Base-by-base conservation (phyloP, 2,888 invertebrate genomes). In the Halictus ligatus region DNA sequence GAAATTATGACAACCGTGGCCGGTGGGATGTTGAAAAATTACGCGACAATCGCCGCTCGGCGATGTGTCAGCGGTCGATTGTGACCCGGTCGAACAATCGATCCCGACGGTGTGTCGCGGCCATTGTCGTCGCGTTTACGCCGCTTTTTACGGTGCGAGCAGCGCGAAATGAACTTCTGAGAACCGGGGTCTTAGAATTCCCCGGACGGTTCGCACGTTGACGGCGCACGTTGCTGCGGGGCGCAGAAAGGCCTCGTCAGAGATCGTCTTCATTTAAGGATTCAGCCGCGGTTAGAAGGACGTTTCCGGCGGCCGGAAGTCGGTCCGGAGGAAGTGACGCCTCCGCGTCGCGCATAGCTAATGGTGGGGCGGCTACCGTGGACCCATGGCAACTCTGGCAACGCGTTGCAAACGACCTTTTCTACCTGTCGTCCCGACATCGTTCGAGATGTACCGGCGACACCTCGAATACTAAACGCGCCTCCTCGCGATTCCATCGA, bases 241-340 rank as follows among this genome's bases (percentile, higher is more conserved):
- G 79, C 75, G 80, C 79, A 83, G 83, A 81, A 79, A 79, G 88
- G 77, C 75, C 69, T 40, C 54, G 79, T 73, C 81, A 64, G 84
- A 89, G 90, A 90, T 90, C 86, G 89, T 90, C 87, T 87, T 93
- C 93, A 91, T 93, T 94, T 92, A 94, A 93, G 93, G 93, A 93
- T 94, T 94, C 93, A 94, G 86, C 86, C 90, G 89, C 90, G 92
- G 93, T 93, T 93, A 87, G 93, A 94, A 93, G 93, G 94, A 94
- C 94, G 92, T 94, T 94, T 94, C 94, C 94, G 94, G 93, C 90
- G 92, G 87, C 92, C 93, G 94, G 94, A 94, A 94, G 91, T 87
- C 91, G 89, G 86, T 88, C 88, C 89, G 90, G 89, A 94, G 94
- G 94, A 94, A 94, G 93, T 92, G 92, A 91, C 90, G 91, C 91